Evolutionary conservation across 2,113 vertebrate genomes (phyloP), one percentile per base, ranked within the genome.

Genomic region (Hypanus sabinus): DNA sequence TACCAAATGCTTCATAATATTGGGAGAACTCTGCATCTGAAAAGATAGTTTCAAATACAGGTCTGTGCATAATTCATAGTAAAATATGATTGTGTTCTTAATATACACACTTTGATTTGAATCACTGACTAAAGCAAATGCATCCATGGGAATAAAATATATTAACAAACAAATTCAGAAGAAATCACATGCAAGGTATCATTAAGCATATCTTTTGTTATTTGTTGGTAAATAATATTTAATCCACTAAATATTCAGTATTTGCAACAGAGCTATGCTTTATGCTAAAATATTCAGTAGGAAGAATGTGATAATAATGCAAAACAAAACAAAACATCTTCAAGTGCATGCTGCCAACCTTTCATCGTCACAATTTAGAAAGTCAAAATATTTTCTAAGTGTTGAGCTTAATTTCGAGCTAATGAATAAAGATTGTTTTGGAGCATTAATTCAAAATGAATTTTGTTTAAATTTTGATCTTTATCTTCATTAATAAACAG

Each of bases 1-100:
- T 85, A 27, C 83, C 60, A 57, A 65, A 90, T 60, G 30, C 27
- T 88, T 88, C 57, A 60, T 88, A 65, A 65, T 90, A 90, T 90
- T 65, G n/a, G 57, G 60, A 88, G 85, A 65, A 65, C 30, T 33
- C 30, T 90, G 60, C 85, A 90, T 68, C 33, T 65, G 85, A 90
- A 65, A 33, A 90, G 1, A 90, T 7, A 18, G 18, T 36, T 68
- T 65, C 30, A 65, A 5, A 90, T 90, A 33, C n/a, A 65, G 30
- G n/a, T 14, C 57, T 87, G 85, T 65, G 33, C 60, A 90, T 90
- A 90, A 90, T 90, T 65, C 60, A 90, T n/a, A n/a, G 30, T 65
- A 16, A 90, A 9, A 65, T 65, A 60, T 90, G 85, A 90, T 33
- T 65, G 14, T 90, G 33, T 33, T 90, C 14, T 20, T 65, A 90